These are phyloP conservation scores for Lamellibrachia columna DNA, from an alignment of 2,888 invertebrate species.

Conservation along the genomic window DNA sequence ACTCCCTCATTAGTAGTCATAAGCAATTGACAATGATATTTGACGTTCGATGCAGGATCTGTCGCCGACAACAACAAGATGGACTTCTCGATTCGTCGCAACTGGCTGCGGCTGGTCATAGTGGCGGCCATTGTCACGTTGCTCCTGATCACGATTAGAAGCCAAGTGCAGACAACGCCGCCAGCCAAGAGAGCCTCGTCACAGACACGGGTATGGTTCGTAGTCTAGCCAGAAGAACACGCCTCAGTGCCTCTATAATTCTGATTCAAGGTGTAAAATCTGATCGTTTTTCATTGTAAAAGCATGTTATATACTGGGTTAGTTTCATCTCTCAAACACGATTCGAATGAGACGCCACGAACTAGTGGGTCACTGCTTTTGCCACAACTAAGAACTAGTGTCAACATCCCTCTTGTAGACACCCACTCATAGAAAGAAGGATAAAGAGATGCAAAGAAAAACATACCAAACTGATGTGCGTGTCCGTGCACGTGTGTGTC, in stretches of 20 bases:
- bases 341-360: too few relatives aligned
- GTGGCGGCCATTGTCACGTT: not conserved
- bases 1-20: too few relatives aligned
- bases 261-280: not conserved
- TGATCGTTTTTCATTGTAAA: not conserved
- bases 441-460: too few relatives aligned
- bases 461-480: not conserved
- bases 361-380: too few relatives aligned
- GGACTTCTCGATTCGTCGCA: not conserved
- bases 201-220: not conserved
- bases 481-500: conserved; percentile 67
- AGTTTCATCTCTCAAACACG: too few relatives aligned
- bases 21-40: not conserved
- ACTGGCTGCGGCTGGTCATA: not conserved
- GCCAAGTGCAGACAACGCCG: not conserved
- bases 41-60: not conserved
- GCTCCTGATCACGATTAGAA: not conserved
- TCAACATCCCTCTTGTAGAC: not conserved
- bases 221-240: not conserved
- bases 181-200: not conserved
- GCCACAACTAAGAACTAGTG: too few relatives aligned
- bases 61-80: not conserved
- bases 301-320: too few relatives aligned
- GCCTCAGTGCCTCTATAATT: not conserved
- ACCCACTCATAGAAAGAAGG: not conserved